A percentile compares a stretch with the other conserved stretches of the same genome.
Evolutionary conservation across 2,888 invertebrate genomes (phyloP).

Genomic region (Brassicogethes aeneus): DNA sequence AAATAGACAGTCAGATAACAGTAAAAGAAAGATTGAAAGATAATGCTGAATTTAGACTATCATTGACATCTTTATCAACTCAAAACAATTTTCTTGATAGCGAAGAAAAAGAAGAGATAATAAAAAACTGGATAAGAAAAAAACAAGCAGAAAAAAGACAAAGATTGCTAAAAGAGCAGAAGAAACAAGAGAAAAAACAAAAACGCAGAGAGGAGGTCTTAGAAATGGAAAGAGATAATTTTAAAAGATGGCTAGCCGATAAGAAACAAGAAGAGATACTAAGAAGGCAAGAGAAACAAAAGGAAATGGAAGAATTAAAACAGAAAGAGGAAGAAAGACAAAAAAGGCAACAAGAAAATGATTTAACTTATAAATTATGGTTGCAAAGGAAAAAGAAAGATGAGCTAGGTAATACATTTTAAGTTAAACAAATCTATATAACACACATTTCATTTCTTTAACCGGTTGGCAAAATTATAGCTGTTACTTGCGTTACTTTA

Average conservation of each 20-base stretch:
- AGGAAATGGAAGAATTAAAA: slow-evolving; percentile 34
- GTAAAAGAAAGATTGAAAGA: slow-evolving; percentile 9
- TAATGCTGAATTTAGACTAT: slow-evolving; percentile 16
- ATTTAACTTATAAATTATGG: slow-evolving; percentile 41
- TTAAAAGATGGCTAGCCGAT: slow-evolving; percentile 43
- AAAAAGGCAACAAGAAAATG: slow-evolving; percentile 30
- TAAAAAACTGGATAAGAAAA: slow-evolving; percentile 24
- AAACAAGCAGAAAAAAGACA: slow-evolving; percentile 27
- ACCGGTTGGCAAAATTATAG: too few relatives aligned
- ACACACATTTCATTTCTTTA: background rate
- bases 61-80: slow-evolving; percentile 16
- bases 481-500: slow-evolving; percentile 1
- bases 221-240: slow-evolving; percentile 38
- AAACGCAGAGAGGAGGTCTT: slow-evolving; percentile 34
- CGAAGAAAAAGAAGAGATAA: slow-evolving; percentile 18
- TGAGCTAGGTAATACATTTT: slow-evolving; percentile 43
- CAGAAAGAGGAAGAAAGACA: slow-evolving; percentile 31
- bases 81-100: background rate
- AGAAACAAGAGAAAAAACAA: slow-evolving; percentile 30
- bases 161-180: slow-evolving; percentile 25
- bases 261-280: slow-evolving; percentile 32
- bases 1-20: slow-evolving; percentile 17
- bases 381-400: slow-evolving; percentile 49
- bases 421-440: background rate
- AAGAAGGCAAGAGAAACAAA: slow-evolving; percentile 38